Evolutionary conservation across 1,140 invertebrate species (phyloP), one percentile per base, ranked within the genome.

Genomic region (Ectropis grisescens): DNA sequence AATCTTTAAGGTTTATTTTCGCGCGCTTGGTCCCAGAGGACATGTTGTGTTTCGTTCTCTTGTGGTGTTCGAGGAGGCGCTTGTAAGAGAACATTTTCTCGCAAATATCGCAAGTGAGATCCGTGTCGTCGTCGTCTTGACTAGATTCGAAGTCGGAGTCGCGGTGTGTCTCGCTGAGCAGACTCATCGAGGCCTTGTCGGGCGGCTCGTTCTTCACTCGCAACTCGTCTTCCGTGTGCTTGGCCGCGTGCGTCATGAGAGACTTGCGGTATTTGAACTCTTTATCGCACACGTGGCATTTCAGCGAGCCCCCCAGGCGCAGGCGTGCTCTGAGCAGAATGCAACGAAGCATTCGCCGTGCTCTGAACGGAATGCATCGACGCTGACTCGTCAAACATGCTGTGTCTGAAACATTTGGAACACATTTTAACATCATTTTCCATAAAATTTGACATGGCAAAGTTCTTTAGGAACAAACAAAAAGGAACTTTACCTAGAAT

Each of bases 41-140:
- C 54, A 68, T 68, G 30, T 61, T 66, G 33, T 81, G 72, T 40
- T 81, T 79, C 0, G 65, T 72, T 11, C 61, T 41, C 33, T 71
- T 79, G 36, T 76, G 70, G 4, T 70, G 66, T 2, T 68, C 16
- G 5, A 71, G 39, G 4, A 66, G 43, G 2, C 69, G 58, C 26
- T 61, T 69, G 44, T 79, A 81, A 1, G 74, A 79, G 33, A 81
- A 79, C 34, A 66, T 57, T 30, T 76, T 76, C 37, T 81, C 76
- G 24, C 76, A 81, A 14, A 81, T 76, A 16, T 78, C 70, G 31
- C 72, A 81, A 0, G 76, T 81, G 19, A 68, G 65, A 34, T 75
- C 66, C 10, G 68, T 37, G 25, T 55, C 62, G 2, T 43, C 53
- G 13, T 74, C 66, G 1, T 62, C 61, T 22, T 56, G 49, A 44